Base-by-base conservation (phyloP, 2,113 vertebrate species). In the Peromyscus californicus region DNA sequence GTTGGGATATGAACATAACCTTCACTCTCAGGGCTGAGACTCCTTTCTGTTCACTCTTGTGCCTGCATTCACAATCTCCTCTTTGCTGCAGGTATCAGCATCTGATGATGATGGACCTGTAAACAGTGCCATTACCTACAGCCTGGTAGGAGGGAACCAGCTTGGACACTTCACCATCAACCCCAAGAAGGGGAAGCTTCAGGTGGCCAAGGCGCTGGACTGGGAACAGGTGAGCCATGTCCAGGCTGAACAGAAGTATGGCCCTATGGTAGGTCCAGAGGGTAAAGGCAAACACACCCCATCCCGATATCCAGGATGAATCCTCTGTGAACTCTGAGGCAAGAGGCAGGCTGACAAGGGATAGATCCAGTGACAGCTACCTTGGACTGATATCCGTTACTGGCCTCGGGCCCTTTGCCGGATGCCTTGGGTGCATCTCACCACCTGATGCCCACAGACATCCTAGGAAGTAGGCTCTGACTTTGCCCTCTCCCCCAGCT, bases 81-180 rank as follows among this genome's bases (percentile, higher is more conserved):
- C 39, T 45, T 54, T 42, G 17, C 89, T 79, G 91, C 95, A 99
- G 99, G 99, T 99, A 21, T 99, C 99, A 57, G 99, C 99, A 33
- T 98, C 98, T 22, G 99, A 99, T 91, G 97, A 98, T 59, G 99
- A 99, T 57, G 99, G 99, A 11, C 99, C 99, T 0, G 97, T 98
- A 95, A 99, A 99, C 97, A 99, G 98, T 69, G 98, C 99, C 93
- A 98, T 99, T 96, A 99, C 98, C 5, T 99, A 99, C 67, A 99
- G 99, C 88, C 99, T 99, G 0, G 98, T 99, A 89, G 99, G 97
- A 93, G 99, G 99, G 3, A 99, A 99, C 96, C 96, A 98, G 0
- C 97, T 98, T 29, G 99, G 99, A 97, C 99, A 99, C 97, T 99
- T 99, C 45, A 94, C 97, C 33, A 98, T 99, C 42, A 98, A 99